A percentile compares a stretch with the other conserved stretches of the same genome.
Evolutionary conservation across 2,797 vertebrate genomes (phyloP).

Genomic region (Arvicola amphibius): DNA sequence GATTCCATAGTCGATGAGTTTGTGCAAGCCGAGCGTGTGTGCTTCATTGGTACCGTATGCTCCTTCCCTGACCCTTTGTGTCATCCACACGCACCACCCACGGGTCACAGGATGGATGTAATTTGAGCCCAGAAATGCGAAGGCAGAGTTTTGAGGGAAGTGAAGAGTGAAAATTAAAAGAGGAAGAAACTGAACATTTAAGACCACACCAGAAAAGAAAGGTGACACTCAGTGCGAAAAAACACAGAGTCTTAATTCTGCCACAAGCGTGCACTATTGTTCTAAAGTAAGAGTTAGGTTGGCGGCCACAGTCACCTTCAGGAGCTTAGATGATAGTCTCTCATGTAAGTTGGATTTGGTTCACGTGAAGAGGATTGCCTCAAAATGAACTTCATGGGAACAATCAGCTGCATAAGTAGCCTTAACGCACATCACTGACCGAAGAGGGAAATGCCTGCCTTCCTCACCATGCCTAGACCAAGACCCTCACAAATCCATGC

Average conservation of each 20-base stretch:
- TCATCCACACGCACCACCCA: conserved; percentile 38
- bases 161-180: conserved; percentile 72
- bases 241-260: conserved; percentile 83
- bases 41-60: conserved; percentile 27
- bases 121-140: conserved; percentile 83
- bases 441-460: conserved; percentile 64
- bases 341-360: conserved; percentile 83
- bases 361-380: conserved; percentile 84
- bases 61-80: not conserved
- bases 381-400: conserved; percentile 79
- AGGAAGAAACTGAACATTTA: conserved; percentile 74
- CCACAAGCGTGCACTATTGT: conserved; percentile 83
- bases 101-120: conserved; percentile 82
- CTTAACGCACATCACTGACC: conserved; percentile 16
- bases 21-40: not conserved
- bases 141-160: conserved; percentile 76
- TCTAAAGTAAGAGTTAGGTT: conserved; percentile 82
- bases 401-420: conserved; percentile 54
- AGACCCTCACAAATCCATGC: not conserved
- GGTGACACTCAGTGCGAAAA: conserved; percentile 82
- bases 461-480: conserved; percentile 39
- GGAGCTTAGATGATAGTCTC: conserved; percentile 82
- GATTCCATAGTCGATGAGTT: conserved; percentile 22
- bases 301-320: conserved; percentile 81
- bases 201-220: conserved; percentile 84